A percentile compares a stretch with the other conserved stretches of the same genome.
Evolutionary conservation across 2,113 vertebrate species (phyloP).

Genomic region (Grallaria varia): DNA sequence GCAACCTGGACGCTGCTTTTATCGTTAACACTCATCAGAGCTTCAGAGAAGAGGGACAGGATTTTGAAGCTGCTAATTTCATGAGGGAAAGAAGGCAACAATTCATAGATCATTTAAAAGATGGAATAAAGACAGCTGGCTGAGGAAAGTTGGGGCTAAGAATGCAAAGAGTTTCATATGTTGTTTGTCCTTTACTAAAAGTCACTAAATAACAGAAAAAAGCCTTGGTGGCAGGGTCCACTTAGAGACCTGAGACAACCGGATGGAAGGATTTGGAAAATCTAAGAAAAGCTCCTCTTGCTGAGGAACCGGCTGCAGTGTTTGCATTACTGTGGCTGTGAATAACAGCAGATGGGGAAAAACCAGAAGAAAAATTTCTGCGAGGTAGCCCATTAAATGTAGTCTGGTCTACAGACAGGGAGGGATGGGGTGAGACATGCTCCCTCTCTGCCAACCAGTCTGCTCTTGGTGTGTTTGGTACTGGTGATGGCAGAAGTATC

Average conservation of each 20-base stretch:
- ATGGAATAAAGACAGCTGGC: background rate
- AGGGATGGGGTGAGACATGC: accelerated
- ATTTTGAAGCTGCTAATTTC: constrained; percentile 7
- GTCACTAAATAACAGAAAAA: background rate
- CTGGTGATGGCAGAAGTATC: background rate
- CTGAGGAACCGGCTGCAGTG: background rate
- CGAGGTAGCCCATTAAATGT: background rate
- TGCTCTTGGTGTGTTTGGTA: background rate
- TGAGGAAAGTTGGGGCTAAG: background rate
- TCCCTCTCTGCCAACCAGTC: background rate
- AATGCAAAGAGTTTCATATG: background rate
- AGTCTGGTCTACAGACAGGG: background rate
- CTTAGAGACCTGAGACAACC: background rate
- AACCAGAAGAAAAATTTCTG: background rate
- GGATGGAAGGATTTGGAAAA: background rate
- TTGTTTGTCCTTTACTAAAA: background rate
- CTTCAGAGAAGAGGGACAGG: background rate
- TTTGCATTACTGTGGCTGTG: accelerated
- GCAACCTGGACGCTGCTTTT: background rate
- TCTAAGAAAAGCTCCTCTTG: background rate
- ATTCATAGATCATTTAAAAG: background rate
- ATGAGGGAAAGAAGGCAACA: background rate
- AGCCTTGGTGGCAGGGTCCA: background rate
- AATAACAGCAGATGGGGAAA: background rate
- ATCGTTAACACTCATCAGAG: background rate